A percentile compares a stretch with the other conserved stretches of the same genome.
These are phyloP conservation scores for Allophyes oxyacanthae DNA, from an alignment of 2,888 invertebrate species.

Conservation along the genomic window DNA sequence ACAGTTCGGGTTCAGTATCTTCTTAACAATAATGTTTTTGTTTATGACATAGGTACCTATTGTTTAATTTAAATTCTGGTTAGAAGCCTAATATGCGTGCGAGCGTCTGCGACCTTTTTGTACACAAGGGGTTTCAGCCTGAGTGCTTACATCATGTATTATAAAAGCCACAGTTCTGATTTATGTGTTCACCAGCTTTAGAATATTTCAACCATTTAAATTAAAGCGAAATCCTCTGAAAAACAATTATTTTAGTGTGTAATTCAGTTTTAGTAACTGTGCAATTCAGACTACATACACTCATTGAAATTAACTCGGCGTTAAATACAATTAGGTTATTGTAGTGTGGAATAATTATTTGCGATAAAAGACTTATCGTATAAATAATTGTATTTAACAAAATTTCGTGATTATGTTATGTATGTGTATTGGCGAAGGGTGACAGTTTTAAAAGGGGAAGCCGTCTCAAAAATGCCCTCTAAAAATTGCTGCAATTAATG, in stretches of 20 bases:
- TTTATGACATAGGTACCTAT: conserved; percentile 11
- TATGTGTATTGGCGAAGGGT: too few relatives aligned
- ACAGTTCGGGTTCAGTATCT: neutral
- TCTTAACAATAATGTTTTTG: conserved; percentile 6
- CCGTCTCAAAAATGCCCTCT: too few relatives aligned
- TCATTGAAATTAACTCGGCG: conserved; percentile 13
- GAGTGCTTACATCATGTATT: conserved; percentile 17
- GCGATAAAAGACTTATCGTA: neutral
- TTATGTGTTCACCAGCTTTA: conserved; percentile 10
- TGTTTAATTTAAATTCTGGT: conserved; percentile 16
- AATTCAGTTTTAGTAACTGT: conserved; percentile 17
- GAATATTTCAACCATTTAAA: conserved; percentile 21
- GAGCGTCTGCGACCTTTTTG: conserved; percentile 6
- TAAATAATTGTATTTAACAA: neutral
- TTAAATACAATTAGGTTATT: conserved; percentile 9
- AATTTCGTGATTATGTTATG: neutral
- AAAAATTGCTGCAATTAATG: too few relatives aligned
- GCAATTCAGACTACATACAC: conserved; percentile 7
- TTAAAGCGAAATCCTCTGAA: conserved; percentile 7
- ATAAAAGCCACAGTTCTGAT: conserved; percentile 19
- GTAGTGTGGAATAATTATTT: conserved; percentile 5
- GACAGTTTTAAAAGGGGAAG: too few relatives aligned
- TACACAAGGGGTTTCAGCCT: conserved; percentile 4
- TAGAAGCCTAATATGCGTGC: conserved; percentile 1
- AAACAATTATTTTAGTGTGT: conserved; percentile 9